These are phyloP conservation scores for Zosterops borbonicus DNA, from an alignment of 2,113 vertebrate genomes.

Conservation along the genomic window DNA sequence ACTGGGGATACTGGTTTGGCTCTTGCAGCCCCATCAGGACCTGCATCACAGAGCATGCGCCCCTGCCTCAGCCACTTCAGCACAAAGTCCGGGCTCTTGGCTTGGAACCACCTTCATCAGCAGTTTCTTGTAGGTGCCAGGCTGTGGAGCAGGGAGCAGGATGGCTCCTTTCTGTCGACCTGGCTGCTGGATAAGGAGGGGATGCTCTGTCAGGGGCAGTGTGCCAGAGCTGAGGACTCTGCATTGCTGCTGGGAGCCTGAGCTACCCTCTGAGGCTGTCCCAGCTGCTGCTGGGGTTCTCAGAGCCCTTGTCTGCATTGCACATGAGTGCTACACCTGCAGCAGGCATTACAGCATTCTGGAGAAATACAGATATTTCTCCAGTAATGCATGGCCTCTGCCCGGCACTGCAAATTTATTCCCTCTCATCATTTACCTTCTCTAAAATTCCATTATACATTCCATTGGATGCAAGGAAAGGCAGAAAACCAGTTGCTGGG, in stretches of 20 bases:
- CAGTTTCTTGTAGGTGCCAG: background rate
- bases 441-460: background rate
- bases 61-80: background rate
- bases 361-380: background rate
- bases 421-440: background rate
- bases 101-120: background rate
- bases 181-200: background rate
- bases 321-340: background rate
- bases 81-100: background rate
- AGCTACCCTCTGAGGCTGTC: background rate
- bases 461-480: background rate
- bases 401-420: background rate
- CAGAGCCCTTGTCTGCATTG: accelerated
- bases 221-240: background rate
- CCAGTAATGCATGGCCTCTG: background rate
- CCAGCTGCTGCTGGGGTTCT: background rate
- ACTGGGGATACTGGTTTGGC: background rate
- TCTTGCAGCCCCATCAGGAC: background rate
- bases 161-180: background rate
- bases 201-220: background rate
- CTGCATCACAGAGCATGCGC: accelerated
- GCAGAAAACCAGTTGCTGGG: background rate
- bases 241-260: background rate
- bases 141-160: background rate
- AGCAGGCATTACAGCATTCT: background rate